These are phyloP conservation scores for Caenorhabditis sp. DNA, from an alignment of 2,888 invertebrate genomes.

Conservation along the genomic window DNA sequence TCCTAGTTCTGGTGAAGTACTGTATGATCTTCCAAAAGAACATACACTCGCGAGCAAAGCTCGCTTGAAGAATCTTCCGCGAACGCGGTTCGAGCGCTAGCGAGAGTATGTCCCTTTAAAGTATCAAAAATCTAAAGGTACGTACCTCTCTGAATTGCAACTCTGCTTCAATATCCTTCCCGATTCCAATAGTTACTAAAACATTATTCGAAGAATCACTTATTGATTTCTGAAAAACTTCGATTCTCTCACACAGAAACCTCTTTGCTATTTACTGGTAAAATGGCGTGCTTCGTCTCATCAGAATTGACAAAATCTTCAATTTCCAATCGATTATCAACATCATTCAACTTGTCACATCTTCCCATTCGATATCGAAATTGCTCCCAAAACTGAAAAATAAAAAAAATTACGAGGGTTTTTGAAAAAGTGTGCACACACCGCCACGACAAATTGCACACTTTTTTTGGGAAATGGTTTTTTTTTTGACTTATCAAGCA, in stretches of 20 bases:
- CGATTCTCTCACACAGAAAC: too few relatives aligned
- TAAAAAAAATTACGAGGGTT: neutral
- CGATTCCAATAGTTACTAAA: slow-evolving; percentile 29
- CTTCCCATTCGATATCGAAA: neutral
- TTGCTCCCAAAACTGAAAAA: neutral
- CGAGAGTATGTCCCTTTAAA: too few relatives aligned
- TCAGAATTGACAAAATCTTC: neutral
- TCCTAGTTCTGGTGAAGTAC: too few relatives aligned
- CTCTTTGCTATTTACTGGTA: neutral
- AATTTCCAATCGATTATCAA: neutral
- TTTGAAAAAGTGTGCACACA: too few relatives aligned
- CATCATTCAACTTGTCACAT: neutral
- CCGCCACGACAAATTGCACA: too few relatives aligned
- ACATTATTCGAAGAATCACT: slow-evolving; percentile 7
- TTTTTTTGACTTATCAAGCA: too few relatives aligned
- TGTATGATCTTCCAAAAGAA: too few relatives aligned
- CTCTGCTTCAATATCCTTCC: slow-evolving; percentile 32
- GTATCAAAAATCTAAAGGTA: too few relatives aligned
- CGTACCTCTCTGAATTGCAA: slow-evolving; percentile 15
- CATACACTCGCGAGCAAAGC: too few relatives aligned
- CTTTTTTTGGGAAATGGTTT: too few relatives aligned
- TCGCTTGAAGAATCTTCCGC: too few relatives aligned
- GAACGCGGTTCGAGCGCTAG: too few relatives aligned
- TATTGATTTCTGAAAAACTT: neutral
- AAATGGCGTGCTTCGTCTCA: neutral